Evolutionary conservation across 2,113 vertebrate species (phyloP).

Genomic region (Nothoprocta pentlandii): DNA sequence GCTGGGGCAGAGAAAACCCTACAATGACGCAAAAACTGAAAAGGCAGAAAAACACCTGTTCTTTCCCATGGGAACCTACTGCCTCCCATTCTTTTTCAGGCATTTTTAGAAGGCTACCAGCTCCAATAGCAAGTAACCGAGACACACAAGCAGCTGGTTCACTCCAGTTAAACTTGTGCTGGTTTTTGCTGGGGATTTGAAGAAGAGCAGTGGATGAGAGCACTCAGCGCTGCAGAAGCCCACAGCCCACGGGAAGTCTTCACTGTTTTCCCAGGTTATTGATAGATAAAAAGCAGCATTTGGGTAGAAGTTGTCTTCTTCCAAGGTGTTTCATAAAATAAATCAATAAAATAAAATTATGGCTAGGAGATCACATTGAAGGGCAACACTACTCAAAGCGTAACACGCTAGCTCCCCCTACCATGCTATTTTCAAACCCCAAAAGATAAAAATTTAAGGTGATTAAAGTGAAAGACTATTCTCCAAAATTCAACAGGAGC

Average conservation of each 20-base stretch:
- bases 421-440: fast-evolving
- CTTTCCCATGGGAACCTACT: not conserved
- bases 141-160: fast-evolving
- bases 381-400: not conserved
- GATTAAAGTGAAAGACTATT: too few species aligned
- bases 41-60: not conserved
- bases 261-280: too few species aligned
- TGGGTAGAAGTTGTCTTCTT: not conserved
- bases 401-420: not conserved
- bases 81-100: not conserved
- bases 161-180: not conserved
- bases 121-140: not conserved
- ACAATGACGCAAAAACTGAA: not conserved
- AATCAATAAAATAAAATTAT: too few species aligned
- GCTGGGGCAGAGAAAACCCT: not conserved
- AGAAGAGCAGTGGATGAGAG: not conserved
- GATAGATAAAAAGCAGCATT: not conserved
- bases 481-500: not conserved
- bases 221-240: too few species aligned
- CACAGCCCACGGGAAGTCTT: not conserved
- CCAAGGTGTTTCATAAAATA: not conserved
- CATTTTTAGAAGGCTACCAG: fast-evolving
- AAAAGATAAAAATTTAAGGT: not conserved
- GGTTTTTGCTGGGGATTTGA: too few species aligned
- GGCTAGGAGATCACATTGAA: not conserved